A percentile compares a stretch with the other conserved stretches of the same genome.
Evolutionary conservation across 2,888 invertebrate genomes (phyloP).

Genomic region (Endomychus coccineus): DNA sequence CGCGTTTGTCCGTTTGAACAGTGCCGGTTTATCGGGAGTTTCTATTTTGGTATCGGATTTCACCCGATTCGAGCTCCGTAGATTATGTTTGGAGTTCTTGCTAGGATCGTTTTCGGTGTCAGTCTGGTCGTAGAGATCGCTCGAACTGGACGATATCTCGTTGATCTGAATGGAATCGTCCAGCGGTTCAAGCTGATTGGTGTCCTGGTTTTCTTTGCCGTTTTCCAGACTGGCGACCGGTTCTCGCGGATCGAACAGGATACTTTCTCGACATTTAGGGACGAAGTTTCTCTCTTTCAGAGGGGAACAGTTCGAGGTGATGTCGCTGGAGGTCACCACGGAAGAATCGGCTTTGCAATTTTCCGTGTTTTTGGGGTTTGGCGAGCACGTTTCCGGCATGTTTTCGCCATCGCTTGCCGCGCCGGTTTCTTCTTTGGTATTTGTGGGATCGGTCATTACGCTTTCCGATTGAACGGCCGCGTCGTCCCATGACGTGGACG

Average conservation of each 20-base stretch:
- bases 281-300: conserved; percentile 32
- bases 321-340: conserved; percentile 15
- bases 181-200: conserved; percentile 25
- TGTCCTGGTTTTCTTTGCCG: conserved; percentile 27
- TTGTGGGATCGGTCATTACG: conserved; percentile 2
- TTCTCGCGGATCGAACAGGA: conserved; percentile 33
- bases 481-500: conserved; percentile 3
- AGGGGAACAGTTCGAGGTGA: conserved; percentile 28
- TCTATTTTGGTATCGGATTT: neutral
- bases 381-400: neutral
- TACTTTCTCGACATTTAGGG: conserved; percentile 34
- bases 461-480: conserved; percentile 9
- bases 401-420: neutral
- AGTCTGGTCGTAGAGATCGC: conserved; percentile 36
- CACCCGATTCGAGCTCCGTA: conserved; percentile 4
- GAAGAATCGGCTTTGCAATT: conserved; percentile 10
- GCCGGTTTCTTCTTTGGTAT: neutral
- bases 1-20: conserved; percentile 6
- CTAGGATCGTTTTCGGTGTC: conserved; percentile 12
- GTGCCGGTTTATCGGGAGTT: neutral
- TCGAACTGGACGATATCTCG: conserved; percentile 59
- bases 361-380: conserved; percentile 4
- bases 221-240: conserved; percentile 13
- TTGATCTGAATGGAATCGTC: conserved; percentile 56
- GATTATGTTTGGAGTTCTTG: conserved; percentile 6